Evolutionary conservation across 37 sponge, comb jelly and placozoan genomes (phyloP).

Genomic region (Bolinopsis microptera): DNA sequence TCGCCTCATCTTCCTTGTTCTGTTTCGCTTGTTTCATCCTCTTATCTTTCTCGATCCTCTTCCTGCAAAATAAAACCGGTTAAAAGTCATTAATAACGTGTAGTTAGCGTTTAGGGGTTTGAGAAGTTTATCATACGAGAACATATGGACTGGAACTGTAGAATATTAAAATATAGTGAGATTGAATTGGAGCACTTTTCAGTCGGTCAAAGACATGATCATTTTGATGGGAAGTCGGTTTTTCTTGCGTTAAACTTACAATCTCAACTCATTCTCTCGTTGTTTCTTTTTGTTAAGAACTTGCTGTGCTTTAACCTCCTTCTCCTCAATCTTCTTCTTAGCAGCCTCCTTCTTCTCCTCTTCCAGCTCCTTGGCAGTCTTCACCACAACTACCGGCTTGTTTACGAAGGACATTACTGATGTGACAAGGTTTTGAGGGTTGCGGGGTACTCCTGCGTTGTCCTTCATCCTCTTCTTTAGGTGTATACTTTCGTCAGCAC

Average conservation of each 20-base stretch:
- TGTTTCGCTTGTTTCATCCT: conserved; percentile 48
- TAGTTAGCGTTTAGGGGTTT: too few relatives aligned
- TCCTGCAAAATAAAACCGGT: background rate
- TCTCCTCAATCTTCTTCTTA: conserved; percentile 52
- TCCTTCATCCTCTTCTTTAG: conserved; percentile 61
- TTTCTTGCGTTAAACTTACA: too few relatives aligned
- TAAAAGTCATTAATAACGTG: too few relatives aligned
- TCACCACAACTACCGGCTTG: background rate
- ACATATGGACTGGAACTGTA: too few relatives aligned
- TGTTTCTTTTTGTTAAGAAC: conserved; percentile 59
- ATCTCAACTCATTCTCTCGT: conserved; percentile 50
- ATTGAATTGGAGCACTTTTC: too few relatives aligned
- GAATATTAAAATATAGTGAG: too few relatives aligned
- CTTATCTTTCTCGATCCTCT: conserved; percentile 45
- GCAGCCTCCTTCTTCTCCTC: conserved; percentile 51
- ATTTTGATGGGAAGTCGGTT: too few relatives aligned
- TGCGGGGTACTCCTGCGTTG: conserved; percentile 5
- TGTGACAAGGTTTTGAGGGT: conserved; percentile 9
- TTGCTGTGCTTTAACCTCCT: conserved; percentile 56
- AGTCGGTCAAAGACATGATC: too few relatives aligned
- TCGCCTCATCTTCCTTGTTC: conserved; percentile 58
- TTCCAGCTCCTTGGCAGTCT: conserved; percentile 52
- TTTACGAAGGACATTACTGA: background rate
- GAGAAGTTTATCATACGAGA: too few relatives aligned
- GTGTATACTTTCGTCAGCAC: conserved; percentile 59